Percentiles rank a stretch among this genome's conserved stretches.
phyloP scores from a whole-genome alignment of 1,140 invertebrate genomes.

The Trichoplusia ni region DNA sequence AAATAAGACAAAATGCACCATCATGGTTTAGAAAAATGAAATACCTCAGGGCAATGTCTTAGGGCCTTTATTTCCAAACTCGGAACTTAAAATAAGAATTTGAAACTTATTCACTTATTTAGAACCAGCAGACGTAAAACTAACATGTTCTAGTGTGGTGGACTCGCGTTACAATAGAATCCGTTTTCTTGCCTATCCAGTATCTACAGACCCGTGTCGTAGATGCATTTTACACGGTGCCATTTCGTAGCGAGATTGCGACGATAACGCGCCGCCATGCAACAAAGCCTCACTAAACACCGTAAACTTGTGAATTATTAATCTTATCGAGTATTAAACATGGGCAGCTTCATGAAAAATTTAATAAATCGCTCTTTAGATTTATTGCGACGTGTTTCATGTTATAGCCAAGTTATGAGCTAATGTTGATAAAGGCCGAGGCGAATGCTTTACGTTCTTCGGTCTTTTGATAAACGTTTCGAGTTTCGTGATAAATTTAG shows the following conservation, averaged over 20 bases:
- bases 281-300: conserved; percentile 74
- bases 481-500: background rate
- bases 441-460: conserved; percentile 21
- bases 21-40: too few relatives aligned
- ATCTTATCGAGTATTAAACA: conserved; percentile 73
- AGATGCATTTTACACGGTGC: conserved; percentile 64
- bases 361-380: conserved; percentile 70
- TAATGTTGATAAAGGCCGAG: conserved; percentile 30
- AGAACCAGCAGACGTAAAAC: too few relatives aligned
- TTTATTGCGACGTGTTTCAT: conserved; percentile 52
- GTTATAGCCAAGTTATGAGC: conserved; percentile 34
- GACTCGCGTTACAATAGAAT: too few relatives aligned
- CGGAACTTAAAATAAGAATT: too few relatives aligned
- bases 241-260: conserved; percentile 66
- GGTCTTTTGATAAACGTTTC: background rate
- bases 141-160: too few relatives aligned
- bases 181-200: too few relatives aligned
- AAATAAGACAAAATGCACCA: too few relatives aligned
- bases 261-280: conserved; percentile 69
- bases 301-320: conserved; percentile 80
- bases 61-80: too few relatives aligned
- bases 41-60: too few relatives aligned
- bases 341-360: conserved; percentile 72
- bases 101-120: too few relatives aligned
- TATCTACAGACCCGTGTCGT: background rate